Base-by-base conservation (phyloP, 2,797 vertebrate genomes). In the Anisognathus igniventris region DNA sequence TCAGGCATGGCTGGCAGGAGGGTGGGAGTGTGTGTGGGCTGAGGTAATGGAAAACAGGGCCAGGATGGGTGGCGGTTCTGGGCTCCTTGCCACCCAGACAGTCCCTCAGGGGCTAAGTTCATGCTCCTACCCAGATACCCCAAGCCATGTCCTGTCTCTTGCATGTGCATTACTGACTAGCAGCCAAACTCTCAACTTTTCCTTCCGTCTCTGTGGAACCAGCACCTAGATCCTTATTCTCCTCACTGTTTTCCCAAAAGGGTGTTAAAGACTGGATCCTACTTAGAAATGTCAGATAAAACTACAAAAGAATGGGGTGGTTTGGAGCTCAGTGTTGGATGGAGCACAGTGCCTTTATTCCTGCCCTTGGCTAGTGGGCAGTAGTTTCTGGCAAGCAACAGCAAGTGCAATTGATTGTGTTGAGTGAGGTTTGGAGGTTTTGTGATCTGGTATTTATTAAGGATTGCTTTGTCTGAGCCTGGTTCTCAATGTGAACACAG, bases 21-120 rank as follows among this genome's bases (percentile, higher is more conserved):
- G 56, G 74, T 73, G 73, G 86, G 93, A 92, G 80, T 20, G 79
- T 92, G 94, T 94, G 92, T 94, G 90, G 94, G 93, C 93, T 95
- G 95, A 95, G 90, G 93, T 87, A 95, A 95, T 93, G 83, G 85
- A 66, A 94, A 94, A 42, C 76, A 58, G 70, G 90, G 90, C 85
- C 83, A 84, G 90, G 86, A 93, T 95, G 93, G 93, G 94, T 95
- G 96, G 90, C 0, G 83, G 80, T 93, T 96, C 86, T 92, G 88
- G 91, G 94, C 93, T 93, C 22, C 45, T 39, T 79, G 93, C 95
- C 94, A 95, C 92, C 40, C 95, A 95, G 90, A 96, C 92, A 0
- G 71, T 91, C 93, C 95, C 88, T 88, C 24, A 27, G 80, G 93
- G 93, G 67, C 77, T 70, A 33, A 31, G 83, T 92, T 95, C 83